Evolutionary conservation across 2,797 vertebrate genomes (phyloP), one percentile per base, ranked within the genome.

Genomic region (Paratrypauchen microcephalus): DNA sequence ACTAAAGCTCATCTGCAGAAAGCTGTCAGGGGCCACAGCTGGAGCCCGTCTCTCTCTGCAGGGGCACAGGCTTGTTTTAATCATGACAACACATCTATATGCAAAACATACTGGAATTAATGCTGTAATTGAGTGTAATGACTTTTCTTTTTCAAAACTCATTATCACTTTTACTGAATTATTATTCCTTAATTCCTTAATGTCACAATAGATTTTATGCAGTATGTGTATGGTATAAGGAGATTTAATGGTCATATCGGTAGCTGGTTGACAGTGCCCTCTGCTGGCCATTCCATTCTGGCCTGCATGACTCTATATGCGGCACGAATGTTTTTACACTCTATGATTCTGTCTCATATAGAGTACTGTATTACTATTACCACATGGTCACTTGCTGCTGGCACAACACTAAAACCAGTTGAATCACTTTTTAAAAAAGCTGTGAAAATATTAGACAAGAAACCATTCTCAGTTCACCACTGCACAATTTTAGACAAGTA

Each of bases 271-370:
- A 84, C 74, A 90, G 79, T 57, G 84, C 83, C 87, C 83, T 66
- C 89, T 89, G 71, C 73, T 87, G 89, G 83, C 12, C 48, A 6
- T 16, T 66, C 32, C n/a, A n/a, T n/a, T n/a, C n/a, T n/a, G n/a
- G n/a, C n/a, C n/a, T n/a, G n/a, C n/a, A n/a, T n/a, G n/a, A n/a
- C n/a, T n/a, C n/a, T n/a, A n/a, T n/a, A n/a, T n/a, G n/a, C n/a
- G n/a, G n/a, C n/a, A n/a, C n/a, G n/a, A n/a, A n/a, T n/a, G n/a
- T n/a, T n/a, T n/a, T n/a, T n/a, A n/a, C n/a, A n/a, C n/a, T n/a
- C n/a, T n/a, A n/a, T n/a, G n/a, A n/a, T n/a, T n/a, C n/a, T n/a
- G n/a, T n/a, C n/a, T n/a, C n/a, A n/a, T n/a, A n/a, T n/a, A n/a
- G n/a, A n/a, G n/a, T n/a, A n/a, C n/a, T n/a, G n/a, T n/a, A n/a